These are phyloP conservation scores for Actenoides lindsayi DNA, from an alignment of 2,113 vertebrate genomes.

Conservation along the genomic window DNA sequence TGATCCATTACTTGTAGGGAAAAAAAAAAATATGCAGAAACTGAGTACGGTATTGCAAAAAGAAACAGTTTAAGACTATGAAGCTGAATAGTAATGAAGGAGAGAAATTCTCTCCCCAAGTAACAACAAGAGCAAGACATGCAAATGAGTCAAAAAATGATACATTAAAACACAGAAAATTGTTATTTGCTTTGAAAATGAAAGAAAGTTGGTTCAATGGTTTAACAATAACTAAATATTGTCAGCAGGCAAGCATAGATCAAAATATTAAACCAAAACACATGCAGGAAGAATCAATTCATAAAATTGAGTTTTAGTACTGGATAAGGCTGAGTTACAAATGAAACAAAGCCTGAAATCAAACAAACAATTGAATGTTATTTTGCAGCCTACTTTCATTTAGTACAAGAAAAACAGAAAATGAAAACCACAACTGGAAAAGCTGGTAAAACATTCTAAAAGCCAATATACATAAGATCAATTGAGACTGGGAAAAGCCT, in stretches of 20 bases:
- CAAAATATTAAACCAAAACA: background rate
- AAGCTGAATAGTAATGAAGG: background rate
- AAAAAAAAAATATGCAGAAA: background rate
- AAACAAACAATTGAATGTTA: background rate
- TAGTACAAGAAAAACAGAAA: background rate
- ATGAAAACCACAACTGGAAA: background rate
- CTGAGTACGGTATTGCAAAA: background rate
- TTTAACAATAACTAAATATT: background rate
- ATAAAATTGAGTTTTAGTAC: background rate
- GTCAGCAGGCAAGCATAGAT: background rate
- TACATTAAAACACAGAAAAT: background rate
- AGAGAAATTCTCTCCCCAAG: background rate
- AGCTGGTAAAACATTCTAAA: background rate
- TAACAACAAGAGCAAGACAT: background rate
- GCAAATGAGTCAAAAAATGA: background rate
- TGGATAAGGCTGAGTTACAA: background rate
- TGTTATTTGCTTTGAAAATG: background rate
- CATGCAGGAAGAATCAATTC: background rate
- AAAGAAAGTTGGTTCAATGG: background rate
- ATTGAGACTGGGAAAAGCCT: background rate
- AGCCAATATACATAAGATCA: background rate
- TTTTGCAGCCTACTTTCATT: background rate
- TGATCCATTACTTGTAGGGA: background rate
- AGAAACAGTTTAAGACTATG: background rate
- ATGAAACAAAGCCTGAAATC: background rate